Percentiles rank a stretch among this genome's conserved stretches.
These are phyloP conservation scores for Biston stratarius DNA, from an alignment of 2,888 invertebrate species.

Conservation along the genomic window DNA sequence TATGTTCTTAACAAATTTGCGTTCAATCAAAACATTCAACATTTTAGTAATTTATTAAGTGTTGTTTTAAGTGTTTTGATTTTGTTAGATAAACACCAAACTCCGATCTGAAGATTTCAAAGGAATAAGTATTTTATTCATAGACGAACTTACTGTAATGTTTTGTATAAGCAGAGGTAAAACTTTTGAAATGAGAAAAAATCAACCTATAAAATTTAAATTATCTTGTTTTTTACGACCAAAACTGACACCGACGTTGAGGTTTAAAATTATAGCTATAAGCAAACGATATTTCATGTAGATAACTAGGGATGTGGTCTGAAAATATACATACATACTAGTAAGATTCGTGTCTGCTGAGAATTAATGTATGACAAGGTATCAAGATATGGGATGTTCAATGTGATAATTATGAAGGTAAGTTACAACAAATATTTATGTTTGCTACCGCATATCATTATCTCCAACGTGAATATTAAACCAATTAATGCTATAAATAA, in stretches of 20 bases:
- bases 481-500: no score
- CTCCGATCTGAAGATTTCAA: neutral
- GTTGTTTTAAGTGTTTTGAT: neutral
- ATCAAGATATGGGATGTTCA: no score
- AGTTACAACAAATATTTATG: no score
- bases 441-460: no score
- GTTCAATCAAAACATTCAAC: no score
- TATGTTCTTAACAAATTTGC: no score
- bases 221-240: conserved; percentile 5
- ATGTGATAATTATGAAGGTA: no score
- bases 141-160: neutral
- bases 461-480: no score
- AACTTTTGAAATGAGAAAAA: neutral
- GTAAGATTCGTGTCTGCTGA: no score
- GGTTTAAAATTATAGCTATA: conserved; percentile 1
- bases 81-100: no score
- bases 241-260: neutral
- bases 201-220: neutral
- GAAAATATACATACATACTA: neutral
- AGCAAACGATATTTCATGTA: conserved; percentile 3
- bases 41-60: no score
- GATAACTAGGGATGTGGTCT: neutral
- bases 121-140: neutral
- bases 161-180: neutral
- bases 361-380: no score